phyloP scores from a whole-genome alignment of 2,113 vertebrate genomes.

The Esox niger region DNA sequence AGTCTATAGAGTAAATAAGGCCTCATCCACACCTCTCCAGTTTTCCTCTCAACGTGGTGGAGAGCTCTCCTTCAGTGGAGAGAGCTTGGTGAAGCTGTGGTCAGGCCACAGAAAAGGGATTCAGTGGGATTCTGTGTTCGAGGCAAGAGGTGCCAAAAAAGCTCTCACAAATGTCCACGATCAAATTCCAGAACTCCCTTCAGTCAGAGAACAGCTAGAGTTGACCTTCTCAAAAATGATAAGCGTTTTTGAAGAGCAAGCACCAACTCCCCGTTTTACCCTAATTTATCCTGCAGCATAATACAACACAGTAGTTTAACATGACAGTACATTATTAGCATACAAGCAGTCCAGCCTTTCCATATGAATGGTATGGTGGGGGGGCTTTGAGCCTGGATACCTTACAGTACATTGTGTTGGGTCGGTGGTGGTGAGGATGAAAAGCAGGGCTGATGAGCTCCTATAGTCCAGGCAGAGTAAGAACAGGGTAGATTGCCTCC shows the following conservation, averaged over 20 bases:
- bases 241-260: background rate
- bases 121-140: background rate
- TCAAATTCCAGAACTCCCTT: background rate
- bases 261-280: background rate
- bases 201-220: background rate
- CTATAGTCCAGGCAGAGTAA: background rate
- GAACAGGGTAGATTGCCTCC: background rate
- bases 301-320: slow-evolving; percentile 31
- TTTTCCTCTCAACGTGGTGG: slow-evolving; percentile 55
- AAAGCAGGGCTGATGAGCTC: slow-evolving; percentile 25
- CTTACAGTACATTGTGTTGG: slow-evolving; percentile 15
- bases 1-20: slow-evolving; percentile 57
- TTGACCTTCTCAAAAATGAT: background rate
- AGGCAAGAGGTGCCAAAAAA: background rate
- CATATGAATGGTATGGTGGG: slow-evolving; percentile 52
- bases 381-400: slow-evolving; percentile 24
- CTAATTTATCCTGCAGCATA: background rate
- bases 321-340: slow-evolving; percentile 51
- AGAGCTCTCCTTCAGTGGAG: slow-evolving; percentile 55
- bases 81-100: slow-evolving; percentile 59
- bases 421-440: slow-evolving; percentile 33
- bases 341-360: slow-evolving; percentile 52
- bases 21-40: slow-evolving; percentile 57
- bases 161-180: background rate
- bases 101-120: slow-evolving; percentile 54